A percentile compares a stretch with the other conserved stretches of the same genome.
phyloP scores from a whole-genome alignment of 2,797 vertebrate genomes.

The Buphagus erythrorhynchus region DNA sequence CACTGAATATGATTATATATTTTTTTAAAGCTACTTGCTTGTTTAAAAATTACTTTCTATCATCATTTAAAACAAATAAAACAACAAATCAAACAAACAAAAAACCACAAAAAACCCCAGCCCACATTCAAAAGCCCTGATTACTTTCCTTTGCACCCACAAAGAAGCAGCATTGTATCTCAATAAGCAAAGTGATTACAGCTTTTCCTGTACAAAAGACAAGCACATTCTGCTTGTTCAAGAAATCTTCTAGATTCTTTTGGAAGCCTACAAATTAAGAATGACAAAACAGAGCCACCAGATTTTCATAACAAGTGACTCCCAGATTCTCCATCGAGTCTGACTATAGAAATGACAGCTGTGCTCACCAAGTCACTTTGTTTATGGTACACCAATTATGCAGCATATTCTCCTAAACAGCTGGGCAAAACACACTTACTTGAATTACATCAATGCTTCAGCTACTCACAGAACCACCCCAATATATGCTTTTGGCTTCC shows the following conservation, averaged over 20 bases:
- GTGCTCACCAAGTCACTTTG: not conserved
- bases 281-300: not conserved
- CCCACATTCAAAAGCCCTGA: not conserved
- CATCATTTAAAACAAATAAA: not conserved
- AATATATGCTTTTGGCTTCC: not conserved
- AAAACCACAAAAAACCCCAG: not conserved
- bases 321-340: not conserved
- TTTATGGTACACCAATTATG: not conserved
- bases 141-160: not conserved
- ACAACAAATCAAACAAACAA: not conserved
- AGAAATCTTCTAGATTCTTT: not conserved
- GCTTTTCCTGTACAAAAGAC: not conserved
- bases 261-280: not conserved
- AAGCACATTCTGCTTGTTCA: not conserved
- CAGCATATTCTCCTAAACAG: constrained; percentile 2
- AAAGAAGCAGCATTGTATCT: not conserved
- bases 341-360: constrained; percentile 7
- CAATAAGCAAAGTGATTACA: not conserved
- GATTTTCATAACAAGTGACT: not conserved
- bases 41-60: not conserved
- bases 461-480: not conserved
- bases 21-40: not conserved
- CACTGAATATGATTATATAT: not conserved
- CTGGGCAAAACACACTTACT: not conserved
- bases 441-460: not conserved